Evolutionary conservation across 2,888 invertebrate genomes (phyloP).

Genomic region (Lasiommata megera): DNA sequence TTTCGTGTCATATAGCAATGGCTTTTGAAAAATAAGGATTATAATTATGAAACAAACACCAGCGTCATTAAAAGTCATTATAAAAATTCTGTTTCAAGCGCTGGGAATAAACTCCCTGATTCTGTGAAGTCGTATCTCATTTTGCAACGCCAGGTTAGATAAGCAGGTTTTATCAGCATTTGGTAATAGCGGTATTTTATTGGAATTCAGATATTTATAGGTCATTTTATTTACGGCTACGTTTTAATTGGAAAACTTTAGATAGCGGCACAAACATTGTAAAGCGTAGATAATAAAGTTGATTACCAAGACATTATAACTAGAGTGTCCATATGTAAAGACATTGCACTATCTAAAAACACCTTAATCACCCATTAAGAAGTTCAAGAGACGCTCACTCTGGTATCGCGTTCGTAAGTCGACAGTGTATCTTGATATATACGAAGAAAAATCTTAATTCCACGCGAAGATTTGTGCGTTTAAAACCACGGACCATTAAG

Average conservation of each 20-base stretch:
- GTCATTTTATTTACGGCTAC: too few relatives aligned
- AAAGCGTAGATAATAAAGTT: conserved; percentile 14
- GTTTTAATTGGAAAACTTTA: neutral
- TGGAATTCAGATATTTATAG: too few relatives aligned
- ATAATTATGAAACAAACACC: too few relatives aligned
- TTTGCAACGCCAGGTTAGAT: too few relatives aligned
- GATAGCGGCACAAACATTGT: conserved; percentile 4
- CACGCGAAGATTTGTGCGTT: conserved; percentile 47
- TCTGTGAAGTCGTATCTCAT: too few relatives aligned
- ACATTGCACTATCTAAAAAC: conserved; percentile 29
- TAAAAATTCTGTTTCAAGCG: too few relatives aligned
- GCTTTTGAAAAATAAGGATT: too few relatives aligned
- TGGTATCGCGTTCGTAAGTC: conserved; percentile 30
- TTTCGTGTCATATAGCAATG: too few relatives aligned
- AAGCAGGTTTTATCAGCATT: too few relatives aligned
- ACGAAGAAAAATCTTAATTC: conserved; percentile 49
- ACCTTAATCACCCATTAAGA: conserved; percentile 32
- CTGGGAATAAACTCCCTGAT: too few relatives aligned
- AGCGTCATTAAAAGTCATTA: too few relatives aligned
- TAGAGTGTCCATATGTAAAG: conserved; percentile 19
- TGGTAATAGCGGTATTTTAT: too few relatives aligned
- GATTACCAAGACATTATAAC: conserved; percentile 18
- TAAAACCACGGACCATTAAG: conserved; percentile 55
- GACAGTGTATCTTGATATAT: conserved; percentile 29
- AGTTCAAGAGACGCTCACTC: conserved; percentile 27